phyloP scores from a whole-genome alignment of 2,113 vertebrate species.

The Paracanthobrama guichenoti region DNA sequence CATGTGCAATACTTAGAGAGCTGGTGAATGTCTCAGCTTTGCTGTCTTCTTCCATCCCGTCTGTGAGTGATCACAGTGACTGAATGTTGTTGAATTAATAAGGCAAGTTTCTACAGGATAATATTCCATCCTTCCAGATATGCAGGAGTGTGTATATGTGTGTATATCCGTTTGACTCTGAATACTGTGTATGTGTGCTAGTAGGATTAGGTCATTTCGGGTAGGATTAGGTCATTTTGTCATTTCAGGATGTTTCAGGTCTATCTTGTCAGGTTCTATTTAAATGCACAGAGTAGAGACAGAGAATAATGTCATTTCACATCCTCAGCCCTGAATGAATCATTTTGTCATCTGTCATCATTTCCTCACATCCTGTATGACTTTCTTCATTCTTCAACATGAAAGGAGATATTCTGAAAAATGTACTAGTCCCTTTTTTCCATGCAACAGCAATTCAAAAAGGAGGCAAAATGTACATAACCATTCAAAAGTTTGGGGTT shows the following conservation, averaged over 20 bases:
- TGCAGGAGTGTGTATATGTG: background rate
- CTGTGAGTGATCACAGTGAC: slow-evolving; percentile 6
- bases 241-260: background rate
- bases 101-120: background rate
- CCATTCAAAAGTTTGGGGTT: background rate
- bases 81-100: background rate
- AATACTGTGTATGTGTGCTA: background rate
- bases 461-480: background rate
- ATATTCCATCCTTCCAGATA: background rate
- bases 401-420: background rate
- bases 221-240: slow-evolving; percentile 7
- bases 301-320: slow-evolving; percentile 18
- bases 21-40: slow-evolving; percentile 14
- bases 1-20: slow-evolving; percentile 1
- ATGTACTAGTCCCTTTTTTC: background rate
- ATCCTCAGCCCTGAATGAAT: slow-evolving; percentile 6
- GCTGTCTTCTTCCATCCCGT: slow-evolving; percentile 7
- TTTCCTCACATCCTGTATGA: background rate
- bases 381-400: background rate
- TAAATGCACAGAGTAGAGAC: slow-evolving; percentile 21
- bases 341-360: background rate
- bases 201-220: slow-evolving; percentile 18
- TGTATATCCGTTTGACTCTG: background rate
- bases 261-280: slow-evolving; percentile 20
- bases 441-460: background rate